Evolutionary conservation across 2,113 vertebrate genomes (phyloP).

Genomic region (Rhabdornis inornatus): DNA sequence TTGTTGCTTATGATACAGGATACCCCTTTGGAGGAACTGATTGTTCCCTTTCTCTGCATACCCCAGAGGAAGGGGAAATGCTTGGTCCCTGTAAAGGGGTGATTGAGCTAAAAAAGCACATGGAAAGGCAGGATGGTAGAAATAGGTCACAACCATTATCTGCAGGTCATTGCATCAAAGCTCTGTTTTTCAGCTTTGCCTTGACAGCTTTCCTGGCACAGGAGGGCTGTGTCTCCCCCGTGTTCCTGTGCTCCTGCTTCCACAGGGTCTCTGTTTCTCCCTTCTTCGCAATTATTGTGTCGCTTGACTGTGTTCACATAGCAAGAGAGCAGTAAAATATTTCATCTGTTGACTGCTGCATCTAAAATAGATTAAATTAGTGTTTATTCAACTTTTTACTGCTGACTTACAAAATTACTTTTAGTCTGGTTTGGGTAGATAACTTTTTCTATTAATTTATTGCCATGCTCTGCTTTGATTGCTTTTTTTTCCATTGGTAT

Average conservation of each 20-base stretch:
- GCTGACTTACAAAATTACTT: constrained; percentile 62
- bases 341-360: constrained; percentile 35
- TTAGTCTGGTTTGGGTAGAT: constrained; percentile 58
- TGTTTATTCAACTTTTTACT: constrained; percentile 62
- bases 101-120: background rate
- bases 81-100: background rate
- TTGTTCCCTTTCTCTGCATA: background rate
- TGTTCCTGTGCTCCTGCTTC: background rate
- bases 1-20: background rate
- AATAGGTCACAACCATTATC: background rate
- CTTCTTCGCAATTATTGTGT: background rate
- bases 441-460: constrained; percentile 66
- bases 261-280: background rate
- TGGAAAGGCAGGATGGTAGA: background rate
- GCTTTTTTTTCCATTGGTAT: constrained; percentile 54
- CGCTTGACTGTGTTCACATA: background rate
- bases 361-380: constrained; percentile 48
- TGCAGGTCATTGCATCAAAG: background rate
- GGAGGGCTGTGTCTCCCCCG: background rate
- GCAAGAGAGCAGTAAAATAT: constrained; percentile 18
- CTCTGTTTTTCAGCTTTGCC: background rate
- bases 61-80: background rate
- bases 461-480: constrained; percentile 57
- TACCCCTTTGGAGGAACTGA: background rate
- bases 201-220: background rate